A percentile compares a stretch with the other conserved stretches of the same genome.
These are phyloP conservation scores for Drosophila pseudotalamancana DNA, from an alignment of 2,888 invertebrate species.

Conservation along the genomic window DNA sequence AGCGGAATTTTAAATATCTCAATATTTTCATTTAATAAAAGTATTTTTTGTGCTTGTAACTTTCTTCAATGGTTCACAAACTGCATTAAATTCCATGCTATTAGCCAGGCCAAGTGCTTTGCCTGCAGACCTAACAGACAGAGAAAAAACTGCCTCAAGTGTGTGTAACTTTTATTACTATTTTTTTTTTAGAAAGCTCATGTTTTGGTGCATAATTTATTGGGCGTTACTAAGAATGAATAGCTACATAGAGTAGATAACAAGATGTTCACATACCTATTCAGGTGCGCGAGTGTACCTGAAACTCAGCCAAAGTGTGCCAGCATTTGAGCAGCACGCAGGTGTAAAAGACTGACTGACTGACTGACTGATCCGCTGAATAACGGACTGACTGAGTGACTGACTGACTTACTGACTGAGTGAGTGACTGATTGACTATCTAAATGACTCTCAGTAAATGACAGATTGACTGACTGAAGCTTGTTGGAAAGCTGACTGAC, in stretches of 20 bases:
- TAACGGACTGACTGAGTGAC: neutral
- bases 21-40: slow-evolving; percentile 8
- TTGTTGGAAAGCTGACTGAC: neutral
- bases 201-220: slow-evolving; percentile 70
- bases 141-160: too few relatives aligned
- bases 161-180: slow-evolving; percentile 53
- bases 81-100: slow-evolving; percentile 30
- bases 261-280: slow-evolving; percentile 20
- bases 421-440: neutral
- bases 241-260: slow-evolving; percentile 41
- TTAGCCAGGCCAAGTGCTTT: slow-evolving; percentile 22
- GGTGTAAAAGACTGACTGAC: slow-evolving; percentile 13
- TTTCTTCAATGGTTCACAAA: slow-evolving; percentile 33
- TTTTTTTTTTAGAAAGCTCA: slow-evolving; percentile 70
- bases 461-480: too few relatives aligned
- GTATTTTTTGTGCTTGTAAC: slow-evolving; percentile 9
- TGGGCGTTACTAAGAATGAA: slow-evolving; percentile 76
- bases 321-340: slow-evolving; percentile 40
- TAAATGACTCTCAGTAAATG: too few relatives aligned
- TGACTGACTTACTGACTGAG: too few relatives aligned
- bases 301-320: slow-evolving; percentile 35
- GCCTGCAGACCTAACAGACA: slow-evolving; percentile 19
- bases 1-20: slow-evolving; percentile 14
- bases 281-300: slow-evolving; percentile 14
- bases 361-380: neutral